Percentiles rank a stretch among this genome's conserved stretches.
Conservation (phyloP, 2,797 vertebrate species). For the Semotilus atromaculatus region DNA sequence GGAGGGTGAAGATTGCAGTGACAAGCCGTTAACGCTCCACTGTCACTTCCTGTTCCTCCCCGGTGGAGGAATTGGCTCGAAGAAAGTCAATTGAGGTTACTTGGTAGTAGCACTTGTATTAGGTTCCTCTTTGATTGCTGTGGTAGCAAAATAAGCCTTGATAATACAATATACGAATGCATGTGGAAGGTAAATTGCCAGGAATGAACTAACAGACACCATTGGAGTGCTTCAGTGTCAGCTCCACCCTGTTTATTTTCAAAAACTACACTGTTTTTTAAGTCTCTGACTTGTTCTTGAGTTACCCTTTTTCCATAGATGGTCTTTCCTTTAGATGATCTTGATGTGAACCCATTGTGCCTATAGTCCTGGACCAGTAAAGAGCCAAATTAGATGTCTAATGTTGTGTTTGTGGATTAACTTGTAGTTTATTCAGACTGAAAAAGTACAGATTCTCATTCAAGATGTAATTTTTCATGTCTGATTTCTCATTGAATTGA, state of each 20-base stretch:
- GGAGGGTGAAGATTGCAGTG: conserved; percentile 49
- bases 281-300: not conserved
- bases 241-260: conserved; percentile 27
- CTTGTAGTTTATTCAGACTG: conserved; percentile 29
- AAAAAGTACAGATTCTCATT: conserved; percentile 26
- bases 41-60: conserved; percentile 58
- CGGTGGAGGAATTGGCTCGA: conserved; percentile 4
- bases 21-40: conserved; percentile 57
- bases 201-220: not conserved
- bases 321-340: not conserved
- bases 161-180: not conserved
- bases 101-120: not conserved
- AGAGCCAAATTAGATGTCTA: conserved; percentile 4
- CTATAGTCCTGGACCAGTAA: not conserved
- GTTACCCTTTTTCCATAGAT: not conserved
- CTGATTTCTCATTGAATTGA: not conserved
- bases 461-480: not conserved
- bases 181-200: not conserved
- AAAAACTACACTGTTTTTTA: conserved; percentile 7
- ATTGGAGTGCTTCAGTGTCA: not conserved
- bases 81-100: conserved; percentile 41
- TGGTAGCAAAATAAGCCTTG: not conserved
- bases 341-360: not conserved
- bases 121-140: not conserved
- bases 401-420: conserved; percentile 21